Evolutionary conservation across 2,113 vertebrate genomes (phyloP).

Genomic region (Ceyx melanurus): DNA sequence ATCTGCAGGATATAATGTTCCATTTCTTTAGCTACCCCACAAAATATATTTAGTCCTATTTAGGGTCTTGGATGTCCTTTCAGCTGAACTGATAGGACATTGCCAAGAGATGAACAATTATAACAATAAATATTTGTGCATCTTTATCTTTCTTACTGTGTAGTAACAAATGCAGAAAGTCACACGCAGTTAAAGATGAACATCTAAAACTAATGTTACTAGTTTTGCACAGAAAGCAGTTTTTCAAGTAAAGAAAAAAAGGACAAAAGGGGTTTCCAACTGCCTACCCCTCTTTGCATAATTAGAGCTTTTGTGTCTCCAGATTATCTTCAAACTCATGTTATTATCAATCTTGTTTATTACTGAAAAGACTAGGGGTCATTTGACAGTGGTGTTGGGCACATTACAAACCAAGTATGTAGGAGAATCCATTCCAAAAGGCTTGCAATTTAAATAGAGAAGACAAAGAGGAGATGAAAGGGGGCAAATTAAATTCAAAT

Average conservation of each 20-base stretch:
- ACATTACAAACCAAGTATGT: background rate
- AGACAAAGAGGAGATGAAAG: slow-evolving; percentile 49
- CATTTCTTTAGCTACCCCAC: slow-evolving; percentile 4
- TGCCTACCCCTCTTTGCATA: background rate
- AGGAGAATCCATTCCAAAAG: slow-evolving; percentile 11
- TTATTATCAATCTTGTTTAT: slow-evolving; percentile 59
- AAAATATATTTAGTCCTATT: background rate
- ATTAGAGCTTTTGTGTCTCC: slow-evolving; percentile 8
- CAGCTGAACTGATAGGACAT: background rate
- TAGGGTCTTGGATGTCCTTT: background rate
- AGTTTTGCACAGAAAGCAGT: background rate
- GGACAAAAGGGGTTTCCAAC: background rate
- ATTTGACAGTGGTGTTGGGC: background rate
- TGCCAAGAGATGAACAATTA: background rate
- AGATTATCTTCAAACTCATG: slow-evolving; percentile 29
- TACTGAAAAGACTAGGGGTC: slow-evolving; percentile 22
- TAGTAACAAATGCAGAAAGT: background rate
- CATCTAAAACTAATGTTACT: background rate
- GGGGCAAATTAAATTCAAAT: slow-evolving; percentile 48
- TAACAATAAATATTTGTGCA: background rate
- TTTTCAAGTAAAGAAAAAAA: background rate
- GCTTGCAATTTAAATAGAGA: slow-evolving; percentile 15
- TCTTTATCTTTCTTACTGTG: background rate
- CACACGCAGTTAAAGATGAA: background rate
- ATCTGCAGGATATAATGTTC: slow-evolving; percentile 2